Evolutionary conservation across 2,113 vertebrate genomes (phyloP), one percentile per base, ranked within the genome.

Genomic region (Circaetus gallicus): DNA sequence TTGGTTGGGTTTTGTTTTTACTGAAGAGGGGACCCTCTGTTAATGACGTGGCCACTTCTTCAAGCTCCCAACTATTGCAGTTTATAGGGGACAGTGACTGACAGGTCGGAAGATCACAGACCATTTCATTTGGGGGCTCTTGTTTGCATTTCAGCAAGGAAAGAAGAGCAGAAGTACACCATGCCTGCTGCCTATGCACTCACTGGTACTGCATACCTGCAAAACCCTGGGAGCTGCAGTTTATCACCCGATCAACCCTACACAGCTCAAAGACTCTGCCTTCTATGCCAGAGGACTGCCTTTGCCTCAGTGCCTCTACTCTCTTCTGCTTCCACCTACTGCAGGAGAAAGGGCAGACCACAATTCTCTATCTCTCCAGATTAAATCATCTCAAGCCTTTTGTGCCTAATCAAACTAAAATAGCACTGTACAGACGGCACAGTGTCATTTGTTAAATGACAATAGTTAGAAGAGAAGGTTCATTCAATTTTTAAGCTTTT

Each of bases 321-420:
- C 62, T 22, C 53, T 52, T 55, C 72, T 2, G 43, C 77, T 49
- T 24, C 61, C 20, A 6, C 11, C 25, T 6, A 7, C 63, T 7
- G 81, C 16, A 1, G 1, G 14, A 62, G 55, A 26, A 36, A 34
- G 21, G 38, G 42, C 59, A 50, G 8, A 16, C 36, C 45, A 69
- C n/a, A 0, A 50, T 50, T 50, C 36, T 47, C 50, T 18, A 28
- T 24, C 62, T 22, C n/a, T 40, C 47, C 73, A 32, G 26, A 86
- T 79, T 56, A 76, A 87, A 95, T 56, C 18, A 55, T 38, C 56
- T 42, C 73, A 34, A 91, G 69, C 26, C 31, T 82, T 95, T 92
- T 56, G 19, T 79, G 83, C 73, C 89, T 91, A 85, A 93, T 94
- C 83, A 72, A 72, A 89, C 81, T 70, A 56, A 87, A 93, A 96